Conservation (phyloP, 2,797 vertebrate genomes). For the Cyprinodon diabolis region DNA sequence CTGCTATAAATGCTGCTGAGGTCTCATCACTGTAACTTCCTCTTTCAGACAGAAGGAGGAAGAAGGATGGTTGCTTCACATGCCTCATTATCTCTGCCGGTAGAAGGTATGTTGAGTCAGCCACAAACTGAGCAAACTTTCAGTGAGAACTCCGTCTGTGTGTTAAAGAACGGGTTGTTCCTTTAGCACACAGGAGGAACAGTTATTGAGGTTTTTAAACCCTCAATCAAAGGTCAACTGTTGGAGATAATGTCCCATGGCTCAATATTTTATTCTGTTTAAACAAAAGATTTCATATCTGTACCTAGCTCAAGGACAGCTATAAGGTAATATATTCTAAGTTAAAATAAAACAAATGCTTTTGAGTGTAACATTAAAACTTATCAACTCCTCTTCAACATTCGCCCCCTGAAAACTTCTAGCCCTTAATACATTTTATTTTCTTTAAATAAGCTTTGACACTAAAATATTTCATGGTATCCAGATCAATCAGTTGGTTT, state of each 20-base stretch:
- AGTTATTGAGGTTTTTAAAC: neutral
- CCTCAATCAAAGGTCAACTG: neutral
- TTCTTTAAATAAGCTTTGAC: neutral
- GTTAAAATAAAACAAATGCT: neutral
- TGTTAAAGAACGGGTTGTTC: neutral
- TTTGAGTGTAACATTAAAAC: neutral
- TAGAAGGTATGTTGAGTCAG: no score
- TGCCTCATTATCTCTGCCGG: no score
- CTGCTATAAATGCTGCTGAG: neutral
- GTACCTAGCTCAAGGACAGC: neutral
- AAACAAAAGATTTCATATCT: no score
- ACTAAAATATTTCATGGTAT: neutral
- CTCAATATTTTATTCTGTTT: neutral
- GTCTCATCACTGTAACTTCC: neutral
- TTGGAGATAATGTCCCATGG: neutral
- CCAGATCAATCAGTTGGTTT: neutral
- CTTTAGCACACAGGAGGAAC: neutral
- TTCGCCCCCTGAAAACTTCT: neutral
- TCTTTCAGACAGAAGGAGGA: neutral
- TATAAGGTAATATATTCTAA: neutral
- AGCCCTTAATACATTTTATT: neutral
- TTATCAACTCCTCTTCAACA: neutral
- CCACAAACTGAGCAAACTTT: no score
- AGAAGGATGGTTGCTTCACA: no score
- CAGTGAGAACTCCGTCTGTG: neutral